Conservation (phyloP, 2,888 invertebrate genomes). For the Tyria jacobaeae region DNA sequence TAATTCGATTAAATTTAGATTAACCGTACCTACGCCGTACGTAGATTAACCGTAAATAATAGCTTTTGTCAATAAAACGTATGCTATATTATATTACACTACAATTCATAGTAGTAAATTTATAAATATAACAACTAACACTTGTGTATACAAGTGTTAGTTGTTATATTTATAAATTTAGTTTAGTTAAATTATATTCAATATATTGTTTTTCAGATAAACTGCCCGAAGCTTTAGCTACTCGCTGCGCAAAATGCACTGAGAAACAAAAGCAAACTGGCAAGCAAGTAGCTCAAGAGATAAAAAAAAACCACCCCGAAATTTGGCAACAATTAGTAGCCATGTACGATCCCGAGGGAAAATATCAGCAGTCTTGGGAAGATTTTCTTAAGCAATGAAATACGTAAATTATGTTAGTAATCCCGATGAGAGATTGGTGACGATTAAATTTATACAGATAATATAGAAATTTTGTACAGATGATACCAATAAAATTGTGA, state of each 20-base stretch:
- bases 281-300: conserved; percentile 86
- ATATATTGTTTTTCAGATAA: conserved; percentile 77
- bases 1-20: no score
- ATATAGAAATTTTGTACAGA: not conserved
- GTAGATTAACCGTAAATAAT: no score
- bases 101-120: no score
- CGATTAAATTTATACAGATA: not conserved
- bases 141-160: no score
- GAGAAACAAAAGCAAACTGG: conserved; percentile 89
- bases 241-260: conserved; percentile 89
- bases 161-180: no score
- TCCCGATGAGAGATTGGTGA: not conserved
- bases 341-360: conserved; percentile 87
- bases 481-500: not conserved
- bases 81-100: no score
- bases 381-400: conserved; percentile 58
- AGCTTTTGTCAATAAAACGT: no score
- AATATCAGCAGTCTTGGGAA: conserved; percentile 78
- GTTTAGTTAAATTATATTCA: not conserved
- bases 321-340: conserved; percentile 84
- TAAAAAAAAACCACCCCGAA: conserved; percentile 85
- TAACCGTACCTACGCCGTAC: no score
- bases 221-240: conserved; percentile 89
- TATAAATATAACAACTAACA: no score
- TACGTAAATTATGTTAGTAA: not conserved